phyloP scores from a whole-genome alignment of 1,140 invertebrate species.

The Helicoverpa armigera region DNA sequence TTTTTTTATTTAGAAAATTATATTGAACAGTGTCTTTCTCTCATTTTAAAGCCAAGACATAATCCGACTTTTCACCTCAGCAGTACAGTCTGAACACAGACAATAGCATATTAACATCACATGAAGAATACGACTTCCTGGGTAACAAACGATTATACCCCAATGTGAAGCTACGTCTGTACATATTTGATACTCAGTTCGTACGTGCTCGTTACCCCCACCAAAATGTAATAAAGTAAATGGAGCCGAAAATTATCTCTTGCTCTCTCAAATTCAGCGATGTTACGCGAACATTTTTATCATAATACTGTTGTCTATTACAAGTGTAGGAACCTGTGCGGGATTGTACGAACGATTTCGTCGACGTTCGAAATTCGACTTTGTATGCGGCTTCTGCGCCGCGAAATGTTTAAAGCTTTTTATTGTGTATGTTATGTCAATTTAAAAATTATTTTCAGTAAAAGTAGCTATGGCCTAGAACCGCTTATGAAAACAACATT shows the following conservation, averaged over 20 bases:
- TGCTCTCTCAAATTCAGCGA: conserved; percentile 49
- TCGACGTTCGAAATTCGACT: neutral
- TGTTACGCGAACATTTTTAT: conserved; percentile 52
- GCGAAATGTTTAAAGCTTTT: neutral
- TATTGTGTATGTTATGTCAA: neutral
- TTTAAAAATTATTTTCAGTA: neutral
- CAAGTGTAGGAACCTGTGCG: conserved; percentile 12
- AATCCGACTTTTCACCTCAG: too few relatives aligned
- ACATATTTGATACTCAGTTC: conserved; percentile 45
- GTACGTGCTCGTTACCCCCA: conserved; percentile 55
- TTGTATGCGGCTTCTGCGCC: neutral
- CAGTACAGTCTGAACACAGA: neutral
- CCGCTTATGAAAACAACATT: neutral
- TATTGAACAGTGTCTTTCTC: too few relatives aligned
- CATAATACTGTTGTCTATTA: conserved; percentile 42
- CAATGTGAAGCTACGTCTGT: neutral
- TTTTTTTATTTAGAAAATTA: too few relatives aligned
- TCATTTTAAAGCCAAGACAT: too few relatives aligned
- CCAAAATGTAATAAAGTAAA: conserved; percentile 69
- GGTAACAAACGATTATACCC: conserved; percentile 32
- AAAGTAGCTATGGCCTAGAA: neutral
- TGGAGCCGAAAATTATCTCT: conserved; percentile 68
- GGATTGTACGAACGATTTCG: conserved; percentile 13
- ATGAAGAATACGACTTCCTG: conserved; percentile 23
- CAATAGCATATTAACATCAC: conserved; percentile 9